phyloP scores from a whole-genome alignment of 2,888 invertebrate species.

The Morpho deidamia region DNA sequence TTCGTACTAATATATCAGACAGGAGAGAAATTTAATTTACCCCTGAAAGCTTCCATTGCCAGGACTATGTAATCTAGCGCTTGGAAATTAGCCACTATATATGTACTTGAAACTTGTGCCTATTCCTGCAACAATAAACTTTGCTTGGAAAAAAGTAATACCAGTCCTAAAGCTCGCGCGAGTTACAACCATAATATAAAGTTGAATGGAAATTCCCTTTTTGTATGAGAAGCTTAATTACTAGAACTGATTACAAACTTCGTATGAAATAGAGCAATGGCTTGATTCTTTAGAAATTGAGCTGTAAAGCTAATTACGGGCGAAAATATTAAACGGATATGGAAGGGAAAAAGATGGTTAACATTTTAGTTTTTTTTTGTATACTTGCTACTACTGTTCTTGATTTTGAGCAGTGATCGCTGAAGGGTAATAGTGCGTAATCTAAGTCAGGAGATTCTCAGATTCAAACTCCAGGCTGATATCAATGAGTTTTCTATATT shows the following conservation, averaged over 20 bases:
- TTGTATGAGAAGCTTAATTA: slow-evolving; percentile 16
- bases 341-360: neutral
- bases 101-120: slow-evolving; percentile 31
- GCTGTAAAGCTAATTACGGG: neutral
- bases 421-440: too few relatives aligned
- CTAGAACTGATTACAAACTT: slow-evolving; percentile 13
- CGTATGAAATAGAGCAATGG: slow-evolving; percentile 7
- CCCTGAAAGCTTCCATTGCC: slow-evolving; percentile 50
- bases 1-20: slow-evolving; percentile 10
- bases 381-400: too few relatives aligned
- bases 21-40: slow-evolving; percentile 57
- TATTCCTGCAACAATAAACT: slow-evolving; percentile 17
- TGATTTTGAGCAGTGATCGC: too few relatives aligned
- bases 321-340: neutral
- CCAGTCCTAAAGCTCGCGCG: slow-evolving; percentile 2
- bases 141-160: slow-evolving; percentile 11
- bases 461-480: too few relatives aligned
- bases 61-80: slow-evolving; percentile 51
- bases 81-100: slow-evolving; percentile 46
- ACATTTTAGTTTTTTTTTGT: too few relatives aligned
- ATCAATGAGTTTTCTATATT: too few relatives aligned
- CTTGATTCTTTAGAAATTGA: slow-evolving; percentile 3
- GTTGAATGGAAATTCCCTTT: slow-evolving; percentile 22
- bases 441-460: too few relatives aligned
- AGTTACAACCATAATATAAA: slow-evolving; percentile 1